Base-by-base conservation (phyloP, 2,888 invertebrate genomes). In the Drosophila borborema region DNA sequence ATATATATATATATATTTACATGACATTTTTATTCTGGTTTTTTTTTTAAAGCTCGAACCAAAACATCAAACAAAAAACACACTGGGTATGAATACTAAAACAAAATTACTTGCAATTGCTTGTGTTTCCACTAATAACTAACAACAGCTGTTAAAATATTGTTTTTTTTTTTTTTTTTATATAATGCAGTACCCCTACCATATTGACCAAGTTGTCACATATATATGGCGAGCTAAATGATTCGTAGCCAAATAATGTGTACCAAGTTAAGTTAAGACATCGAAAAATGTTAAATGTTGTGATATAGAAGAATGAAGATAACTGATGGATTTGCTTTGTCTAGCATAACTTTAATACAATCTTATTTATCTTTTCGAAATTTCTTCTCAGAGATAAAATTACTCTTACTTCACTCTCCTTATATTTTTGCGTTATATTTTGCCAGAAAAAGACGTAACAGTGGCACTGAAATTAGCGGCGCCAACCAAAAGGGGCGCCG, bases 401-500 rank as follows among this genome's bases (percentile, higher is more conserved):
- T 43, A 41, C n/a, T 18, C 38, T 63, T 9, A 16, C 45, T 23
- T n/a, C 36, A 36, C 46, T 31, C 34, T 63, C 63, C 66, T 70
- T 46, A 78, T 66, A 69, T 74, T 72, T 74, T 65, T 46, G 51
- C 40, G 23, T 65, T 56, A 49, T 40, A 62, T 70, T 81, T 78
- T 70, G 64, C 67, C 38, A 71, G 20, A 34, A 45, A 16, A 20
- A 63, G 60, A 36, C 60, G 40, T 49, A 60, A 36, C 41, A 63
- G 59, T 38, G 55, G 58, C 65, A 54, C 40, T 49, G 55, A 54
- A 59, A 59, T 34, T 20, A 61, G 18, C 48, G 82, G 81, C 82
- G 80, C 71, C 80, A 76, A 41, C 14, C 54, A 43, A 65, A 63
- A 54, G 51, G 77, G 86, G 80, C 89, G 86, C 90, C 89, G 68